Conservation (phyloP, 1,140 invertebrate species). For the Zaprionus kolodkinae region DNA sequence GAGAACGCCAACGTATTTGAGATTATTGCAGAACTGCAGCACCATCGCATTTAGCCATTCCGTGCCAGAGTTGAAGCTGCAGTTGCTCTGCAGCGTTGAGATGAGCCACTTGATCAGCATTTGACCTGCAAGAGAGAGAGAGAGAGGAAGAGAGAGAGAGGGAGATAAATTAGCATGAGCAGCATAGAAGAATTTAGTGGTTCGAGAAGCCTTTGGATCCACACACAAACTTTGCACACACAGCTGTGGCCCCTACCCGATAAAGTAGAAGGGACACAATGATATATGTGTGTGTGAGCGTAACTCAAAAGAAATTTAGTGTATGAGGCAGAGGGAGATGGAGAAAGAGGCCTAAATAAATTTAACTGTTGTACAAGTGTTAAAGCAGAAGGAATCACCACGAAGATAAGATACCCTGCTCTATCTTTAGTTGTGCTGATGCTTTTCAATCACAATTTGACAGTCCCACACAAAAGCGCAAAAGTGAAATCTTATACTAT, state of each 20-base stretch:
- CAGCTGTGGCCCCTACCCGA: slow-evolving; percentile 46
- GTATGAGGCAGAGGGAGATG: background rate
- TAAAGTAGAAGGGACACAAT: slow-evolving; percentile 35
- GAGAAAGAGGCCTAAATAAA: slow-evolving; percentile 68
- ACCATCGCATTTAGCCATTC: slow-evolving; percentile 89
- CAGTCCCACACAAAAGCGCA: background rate
- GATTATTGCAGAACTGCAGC: slow-evolving; percentile 93
- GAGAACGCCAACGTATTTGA: slow-evolving; percentile 94
- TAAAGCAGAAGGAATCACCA: no score
- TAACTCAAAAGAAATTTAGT: slow-evolving; percentile 24
- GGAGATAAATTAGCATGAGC: slow-evolving; percentile 1
- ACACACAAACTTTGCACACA: slow-evolving; percentile 42
- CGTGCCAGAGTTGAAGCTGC: slow-evolving; percentile 64
- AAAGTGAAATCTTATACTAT: background rate
- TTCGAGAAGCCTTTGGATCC: background rate
- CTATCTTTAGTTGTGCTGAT: background rate
- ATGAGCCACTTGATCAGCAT: slow-evolving; percentile 95
- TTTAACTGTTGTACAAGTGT: slow-evolving; percentile 26
- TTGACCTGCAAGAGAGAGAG: slow-evolving; percentile 88
- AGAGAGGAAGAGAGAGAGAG: background rate
- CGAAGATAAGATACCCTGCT: slow-evolving; percentile 39
- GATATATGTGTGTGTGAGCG: slow-evolving; percentile 53
- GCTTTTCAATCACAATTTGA: background rate
- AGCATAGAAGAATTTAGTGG: background rate
- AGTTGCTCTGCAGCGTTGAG: slow-evolving; percentile 89